Percentiles rank a stretch among this genome's conserved stretches.
Conservation (phyloP, 2,888 invertebrate species). For the Ceramica pisi region DNA sequence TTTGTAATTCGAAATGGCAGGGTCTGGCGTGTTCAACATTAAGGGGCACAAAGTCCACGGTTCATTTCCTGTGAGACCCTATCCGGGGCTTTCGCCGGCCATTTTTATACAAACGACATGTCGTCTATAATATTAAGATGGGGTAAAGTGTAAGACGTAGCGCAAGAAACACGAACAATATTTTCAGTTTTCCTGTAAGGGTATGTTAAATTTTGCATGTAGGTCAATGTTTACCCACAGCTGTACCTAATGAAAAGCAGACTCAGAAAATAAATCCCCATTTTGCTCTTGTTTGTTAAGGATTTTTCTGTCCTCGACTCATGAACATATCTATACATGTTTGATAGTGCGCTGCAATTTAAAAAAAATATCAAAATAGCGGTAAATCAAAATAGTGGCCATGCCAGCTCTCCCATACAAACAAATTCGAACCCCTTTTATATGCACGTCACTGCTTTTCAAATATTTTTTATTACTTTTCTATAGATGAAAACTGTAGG, state of each 20-base stretch:
- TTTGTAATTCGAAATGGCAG: conserved; percentile 55
- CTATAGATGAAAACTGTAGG: too few relatives aligned
- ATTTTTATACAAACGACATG: conserved; percentile 75
- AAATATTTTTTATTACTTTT: too few relatives aligned
- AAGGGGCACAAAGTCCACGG: conserved; percentile 70
- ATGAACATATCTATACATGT: too few relatives aligned
- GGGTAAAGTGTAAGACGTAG: conserved; percentile 53
- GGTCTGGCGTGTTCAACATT: conserved; percentile 58
- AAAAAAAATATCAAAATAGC: too few relatives aligned
- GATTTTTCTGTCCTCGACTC: too few relatives aligned
- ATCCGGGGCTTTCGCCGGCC: conserved; percentile 64
- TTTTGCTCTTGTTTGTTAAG: neutral
- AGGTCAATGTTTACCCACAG: neutral
- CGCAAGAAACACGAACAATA: conserved; percentile 23
- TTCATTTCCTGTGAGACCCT: conserved; percentile 77
- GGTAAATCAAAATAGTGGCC: too few relatives aligned
- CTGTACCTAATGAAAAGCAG: neutral
- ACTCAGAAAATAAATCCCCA: neutral
- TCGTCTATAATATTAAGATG: conserved; percentile 68
- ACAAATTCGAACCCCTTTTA: too few relatives aligned
- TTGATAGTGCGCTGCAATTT: too few relatives aligned
- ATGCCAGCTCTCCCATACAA: too few relatives aligned
- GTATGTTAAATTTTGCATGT: neutral
- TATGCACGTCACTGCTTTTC: too few relatives aligned
- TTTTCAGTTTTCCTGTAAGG: neutral